Evolutionary conservation across 2,888 invertebrate species (phyloP).

Genomic region (Prosapia bicincta): DNA sequence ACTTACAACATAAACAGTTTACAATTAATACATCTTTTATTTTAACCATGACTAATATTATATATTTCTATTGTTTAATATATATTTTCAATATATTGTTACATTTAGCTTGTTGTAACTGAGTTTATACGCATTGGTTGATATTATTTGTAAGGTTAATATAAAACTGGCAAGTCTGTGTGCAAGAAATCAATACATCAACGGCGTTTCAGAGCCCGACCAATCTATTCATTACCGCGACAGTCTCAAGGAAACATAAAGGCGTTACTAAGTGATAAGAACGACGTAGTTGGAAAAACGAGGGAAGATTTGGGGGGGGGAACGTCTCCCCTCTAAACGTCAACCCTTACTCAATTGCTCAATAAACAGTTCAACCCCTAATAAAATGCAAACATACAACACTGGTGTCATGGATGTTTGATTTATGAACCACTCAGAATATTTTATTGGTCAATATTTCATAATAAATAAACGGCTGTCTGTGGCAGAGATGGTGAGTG

Average conservation of each 20-base stretch:
- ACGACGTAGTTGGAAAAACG: background rate
- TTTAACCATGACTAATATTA: no score
- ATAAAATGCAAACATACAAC: background rate
- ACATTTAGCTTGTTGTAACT: no score
- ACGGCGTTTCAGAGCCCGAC: background rate
- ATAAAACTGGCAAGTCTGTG: no score
- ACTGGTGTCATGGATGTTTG: background rate
- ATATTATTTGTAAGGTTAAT: no score
- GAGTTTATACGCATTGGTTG: no score
- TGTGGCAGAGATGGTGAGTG: background rate
- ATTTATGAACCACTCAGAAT: slow-evolving; percentile 2
- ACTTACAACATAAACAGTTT: no score
- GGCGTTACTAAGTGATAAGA: slow-evolving; percentile 2
- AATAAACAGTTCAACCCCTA: background rate
- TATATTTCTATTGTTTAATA: no score
- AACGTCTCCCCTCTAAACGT: background rate
- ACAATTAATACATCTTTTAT: no score
- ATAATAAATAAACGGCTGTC: background rate
- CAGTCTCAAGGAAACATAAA: background rate
- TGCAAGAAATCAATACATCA: background rate
- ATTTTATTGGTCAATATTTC: slow-evolving; percentile 2
- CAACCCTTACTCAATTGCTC: slow-evolving; percentile 2
- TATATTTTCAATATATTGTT: no score
- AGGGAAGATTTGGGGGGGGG: background rate
- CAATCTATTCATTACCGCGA: background rate